Base-by-base conservation (phyloP, 2,113 vertebrate species). In the Lynx canadensis region DNA sequence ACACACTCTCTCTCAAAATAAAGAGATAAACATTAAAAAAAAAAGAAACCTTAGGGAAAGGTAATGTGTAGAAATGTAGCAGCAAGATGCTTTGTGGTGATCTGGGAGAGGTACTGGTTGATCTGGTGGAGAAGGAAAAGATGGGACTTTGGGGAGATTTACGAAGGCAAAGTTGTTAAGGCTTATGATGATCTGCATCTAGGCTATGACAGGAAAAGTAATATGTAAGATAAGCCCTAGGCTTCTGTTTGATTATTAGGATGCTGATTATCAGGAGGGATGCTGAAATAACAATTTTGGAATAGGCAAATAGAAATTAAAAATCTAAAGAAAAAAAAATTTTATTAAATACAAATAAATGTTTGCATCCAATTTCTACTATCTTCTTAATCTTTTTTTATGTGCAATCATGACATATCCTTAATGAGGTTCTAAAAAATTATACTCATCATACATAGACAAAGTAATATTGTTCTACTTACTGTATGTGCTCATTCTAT, bases 91-190 rank as follows among this genome's bases (percentile, higher is more conserved):
- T 84, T 74, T 60, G 1, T 9, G 36, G 2, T 66, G 21, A 41
- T 50, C 6, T 16, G 13, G 25, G 36, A 41, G 0, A 16, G 27
- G 3, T 5, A 2, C 0, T 13, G 25, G 31, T 33, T 18, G 57
- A 29, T 38, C 14, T 25, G 12, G 16, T 19, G 11, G 14, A 84
- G 21, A 27, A 4, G 14, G 57, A 50, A 41, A 71, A 78, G 82
- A 63, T 73, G 7, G 13, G 21, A 21, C 11, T 52, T 80, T 31
- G 3, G 15, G 25, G 11, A 87, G 14, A 11, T 60, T 82, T 74
- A 36, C 14, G 5, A 68, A 65, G 29, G 8, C 14, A 66, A 82
- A 14, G 10, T 19, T 73, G 68, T 65, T 60, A 65, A 83, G 73
- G 41, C 52, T 52, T 92, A 11, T 29, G n/a, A 16, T 95, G 23